Evolutionary conservation across 2,888 invertebrate species (phyloP).

Genomic region (Spicauda simplicius): DNA sequence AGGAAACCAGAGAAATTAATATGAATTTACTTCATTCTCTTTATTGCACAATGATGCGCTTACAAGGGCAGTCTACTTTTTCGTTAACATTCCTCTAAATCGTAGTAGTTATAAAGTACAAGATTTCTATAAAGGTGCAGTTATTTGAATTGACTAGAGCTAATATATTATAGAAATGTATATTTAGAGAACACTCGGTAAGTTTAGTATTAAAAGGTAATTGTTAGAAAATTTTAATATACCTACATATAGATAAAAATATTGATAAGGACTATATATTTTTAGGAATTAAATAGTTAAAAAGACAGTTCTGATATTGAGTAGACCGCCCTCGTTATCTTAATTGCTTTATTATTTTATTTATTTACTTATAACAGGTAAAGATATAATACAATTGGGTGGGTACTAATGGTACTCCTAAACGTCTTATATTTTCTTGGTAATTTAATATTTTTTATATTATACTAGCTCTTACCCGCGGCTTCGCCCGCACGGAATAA

Average conservation of each 20-base stretch:
- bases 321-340: neutral
- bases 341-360: neutral
- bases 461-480: too few species aligned
- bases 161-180: conserved; percentile 8
- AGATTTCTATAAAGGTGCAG: conserved; percentile 16
- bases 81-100: neutral
- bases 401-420: neutral
- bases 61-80: conserved; percentile 2
- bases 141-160: conserved; percentile 11
- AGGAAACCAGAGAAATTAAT: neutral
- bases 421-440: neutral
- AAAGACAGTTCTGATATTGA: conserved; percentile 4
- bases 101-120: neutral
- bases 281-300: conserved; percentile 12
- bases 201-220: neutral
- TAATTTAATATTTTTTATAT: neutral
- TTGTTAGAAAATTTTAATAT: neutral
- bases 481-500: too few species aligned
- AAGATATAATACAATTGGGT: neutral
- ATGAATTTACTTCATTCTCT: neutral
- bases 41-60: neutral
- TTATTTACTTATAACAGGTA: neutral
- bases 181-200: conserved; percentile 9
- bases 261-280: neutral
- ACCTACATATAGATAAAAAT: conserved; percentile 6